A percentile compares a stretch with the other conserved stretches of the same genome.
Evolutionary conservation across 2,113 vertebrate genomes (phyloP).

Genomic region (Myiozetetes cayanensis): DNA sequence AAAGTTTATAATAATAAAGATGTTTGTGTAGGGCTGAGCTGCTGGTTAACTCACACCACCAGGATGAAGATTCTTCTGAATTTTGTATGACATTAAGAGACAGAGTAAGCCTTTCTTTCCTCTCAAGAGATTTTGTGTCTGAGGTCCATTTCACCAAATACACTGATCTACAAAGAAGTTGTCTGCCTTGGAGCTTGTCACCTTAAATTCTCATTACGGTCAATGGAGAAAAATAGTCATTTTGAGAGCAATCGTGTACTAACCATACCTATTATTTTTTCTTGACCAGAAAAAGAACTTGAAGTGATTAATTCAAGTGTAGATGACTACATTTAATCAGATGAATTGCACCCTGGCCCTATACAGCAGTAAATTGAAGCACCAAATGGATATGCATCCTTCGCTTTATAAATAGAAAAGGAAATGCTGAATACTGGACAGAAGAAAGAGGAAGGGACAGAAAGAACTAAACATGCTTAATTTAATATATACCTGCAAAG

Average conservation of each 20-base stretch:
- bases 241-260: not conserved
- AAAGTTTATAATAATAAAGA: not conserved
- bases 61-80: not conserved
- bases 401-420: not conserved
- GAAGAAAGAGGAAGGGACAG: not conserved
- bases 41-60: fast-evolving
- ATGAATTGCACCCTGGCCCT: not conserved
- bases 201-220: not conserved
- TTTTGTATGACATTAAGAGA: not conserved
- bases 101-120: not conserved
- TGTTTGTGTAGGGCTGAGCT: not conserved
- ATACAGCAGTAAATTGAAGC: not conserved
- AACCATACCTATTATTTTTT: not conserved
- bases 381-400: not conserved
- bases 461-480: not conserved
- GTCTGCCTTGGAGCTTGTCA: not conserved
- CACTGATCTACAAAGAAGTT: not conserved
- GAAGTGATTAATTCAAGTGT: not conserved
- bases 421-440: not conserved
- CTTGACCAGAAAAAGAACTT: not conserved
- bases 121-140: not conserved
- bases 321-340: not conserved
- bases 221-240: not conserved
- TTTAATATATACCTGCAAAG: not conserved
- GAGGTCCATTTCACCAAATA: not conserved